These are phyloP conservation scores for Crocuta crocuta DNA, from an alignment of 2,113 vertebrate genomes.

Conservation along the genomic window DNA sequence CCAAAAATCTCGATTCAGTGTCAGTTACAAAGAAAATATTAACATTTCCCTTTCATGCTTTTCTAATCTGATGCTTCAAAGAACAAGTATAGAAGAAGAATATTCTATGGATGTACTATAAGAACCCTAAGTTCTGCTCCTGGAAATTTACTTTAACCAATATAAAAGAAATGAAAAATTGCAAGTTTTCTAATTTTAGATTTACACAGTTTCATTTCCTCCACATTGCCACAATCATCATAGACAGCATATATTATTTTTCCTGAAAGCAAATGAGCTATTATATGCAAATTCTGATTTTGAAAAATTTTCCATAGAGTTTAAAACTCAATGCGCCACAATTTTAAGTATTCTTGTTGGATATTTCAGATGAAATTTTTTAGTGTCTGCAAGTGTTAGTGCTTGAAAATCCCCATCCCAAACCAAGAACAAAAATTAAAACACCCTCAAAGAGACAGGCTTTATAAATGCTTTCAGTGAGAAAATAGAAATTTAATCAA, in stretches of 20 bases:
- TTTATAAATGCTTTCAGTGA: conserved; percentile 47
- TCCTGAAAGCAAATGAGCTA: conserved; percentile 21
- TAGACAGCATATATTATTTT: background rate
- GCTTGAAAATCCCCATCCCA: conserved; percentile 1
- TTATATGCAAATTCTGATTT: conserved; percentile 42
- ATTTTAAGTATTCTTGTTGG: background rate
- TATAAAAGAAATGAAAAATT: background rate
- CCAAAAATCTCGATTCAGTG: background rate
- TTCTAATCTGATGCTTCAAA: background rate
- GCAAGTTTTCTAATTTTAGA: background rate
- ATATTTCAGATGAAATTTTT: background rate
- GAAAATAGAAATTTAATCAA: conserved; percentile 59
- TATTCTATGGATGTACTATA: background rate
- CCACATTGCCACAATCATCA: background rate
- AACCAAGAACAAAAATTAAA: conserved; percentile 54
- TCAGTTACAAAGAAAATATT: background rate
- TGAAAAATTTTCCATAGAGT: background rate
- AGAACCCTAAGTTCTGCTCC: background rate
- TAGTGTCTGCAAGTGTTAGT: background rate
- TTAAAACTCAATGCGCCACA: background rate
- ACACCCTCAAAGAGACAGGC: background rate
- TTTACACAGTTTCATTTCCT: background rate
- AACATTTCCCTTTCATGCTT: background rate
- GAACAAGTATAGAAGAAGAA: background rate
- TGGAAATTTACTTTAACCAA: conserved; percentile 7